Conservation (phyloP, 2,113 vertebrate species). For the Xyliphius kryptos region DNA sequence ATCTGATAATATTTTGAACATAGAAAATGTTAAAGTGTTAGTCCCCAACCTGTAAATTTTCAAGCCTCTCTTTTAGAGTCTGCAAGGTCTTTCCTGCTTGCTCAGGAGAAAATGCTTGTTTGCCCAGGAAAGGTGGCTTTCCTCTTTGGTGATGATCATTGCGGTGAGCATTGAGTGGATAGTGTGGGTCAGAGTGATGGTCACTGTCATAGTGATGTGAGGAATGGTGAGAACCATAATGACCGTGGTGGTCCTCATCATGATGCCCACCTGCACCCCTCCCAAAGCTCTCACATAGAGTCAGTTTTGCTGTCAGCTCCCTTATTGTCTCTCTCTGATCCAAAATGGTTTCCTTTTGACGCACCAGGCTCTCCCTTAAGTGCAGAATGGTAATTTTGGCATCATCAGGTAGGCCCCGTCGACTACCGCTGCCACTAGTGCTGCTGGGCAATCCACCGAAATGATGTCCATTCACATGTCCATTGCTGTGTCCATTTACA, state of each 20-base stretch:
- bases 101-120: conserved; percentile 59
- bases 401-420: conserved; percentile 65
- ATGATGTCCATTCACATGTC: conserved; percentile 39
- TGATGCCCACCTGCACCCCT: conserved; percentile 45
- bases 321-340: conserved; percentile 74
- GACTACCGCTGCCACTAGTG: conserved; percentile 30
- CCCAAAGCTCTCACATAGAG: conserved; percentile 68
- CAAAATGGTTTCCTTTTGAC: conserved; percentile 75
- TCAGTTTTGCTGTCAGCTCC: conserved; percentile 73
- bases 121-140: conserved; percentile 41
- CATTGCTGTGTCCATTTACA: conserved; percentile 28
- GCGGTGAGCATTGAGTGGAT: conserved; percentile 50
- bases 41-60: conserved; percentile 65
- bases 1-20: too few relatives aligned
- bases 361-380: conserved; percentile 70
- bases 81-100: conserved; percentile 70
- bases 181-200: conserved; percentile 48
- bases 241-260: conserved; percentile 47
- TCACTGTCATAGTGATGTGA: conserved; percentile 35
- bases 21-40: background rate
- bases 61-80: conserved; percentile 70
- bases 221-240: conserved; percentile 44
- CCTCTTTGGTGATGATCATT: conserved; percentile 55
- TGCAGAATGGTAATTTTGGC: conserved; percentile 73
- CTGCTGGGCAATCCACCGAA: conserved; percentile 30